Base-by-base conservation (phyloP, 2,888 invertebrate genomes). In the Onchidella celtica region DNA sequence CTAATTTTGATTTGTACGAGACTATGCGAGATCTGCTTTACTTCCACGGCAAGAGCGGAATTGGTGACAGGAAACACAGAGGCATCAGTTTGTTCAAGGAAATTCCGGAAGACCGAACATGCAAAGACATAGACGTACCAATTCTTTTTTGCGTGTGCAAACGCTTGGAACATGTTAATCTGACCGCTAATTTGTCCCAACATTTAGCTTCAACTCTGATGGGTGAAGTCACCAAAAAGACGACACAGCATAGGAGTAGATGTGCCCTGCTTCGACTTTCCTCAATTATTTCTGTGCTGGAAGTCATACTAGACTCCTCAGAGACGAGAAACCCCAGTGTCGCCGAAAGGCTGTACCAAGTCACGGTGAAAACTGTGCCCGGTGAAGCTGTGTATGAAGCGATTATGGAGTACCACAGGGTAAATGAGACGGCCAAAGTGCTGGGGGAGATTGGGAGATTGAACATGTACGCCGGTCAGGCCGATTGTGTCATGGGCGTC, bases 131-230 rank as follows among this genome's bases (percentile, higher is more conserved):
- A 0, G 97, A 96, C 79, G 97, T 98, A 83, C 97, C 97, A 91
- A 96, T 97, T 0, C 98, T 98, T 92, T 98, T 98, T 97, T 99
- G 98, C 92, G 96, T 97, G 0, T 99, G 98, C 91, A 36, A 29
- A 1, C 3, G 14, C 2, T 11, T 55, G 2, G 29, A 27, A 1
- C 24, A 75, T 0, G 17, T 29, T 4, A 40, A 75, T 29, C 27
- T 75, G 4, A 17, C 27, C 6, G 17, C 38, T 3, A 40, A 3
- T 3, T 11, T 75, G 14, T 9, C 47, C 21, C 0, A 36, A 2
- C 3, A 2, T 0, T 63, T 75, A 29, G 47, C 38, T 3, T 1
- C 0, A 0, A 2, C 21, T n/a, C 38, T 65, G 17, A n/a, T 27
- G 3, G 61, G 24, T 4, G 36, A 57, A 3, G 6, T 73, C 1